Percentiles rank a stretch among this genome's conserved stretches.
phyloP scores from a whole-genome alignment of 2,113 vertebrate species.

The Pseudopodoces humilis region DNA sequence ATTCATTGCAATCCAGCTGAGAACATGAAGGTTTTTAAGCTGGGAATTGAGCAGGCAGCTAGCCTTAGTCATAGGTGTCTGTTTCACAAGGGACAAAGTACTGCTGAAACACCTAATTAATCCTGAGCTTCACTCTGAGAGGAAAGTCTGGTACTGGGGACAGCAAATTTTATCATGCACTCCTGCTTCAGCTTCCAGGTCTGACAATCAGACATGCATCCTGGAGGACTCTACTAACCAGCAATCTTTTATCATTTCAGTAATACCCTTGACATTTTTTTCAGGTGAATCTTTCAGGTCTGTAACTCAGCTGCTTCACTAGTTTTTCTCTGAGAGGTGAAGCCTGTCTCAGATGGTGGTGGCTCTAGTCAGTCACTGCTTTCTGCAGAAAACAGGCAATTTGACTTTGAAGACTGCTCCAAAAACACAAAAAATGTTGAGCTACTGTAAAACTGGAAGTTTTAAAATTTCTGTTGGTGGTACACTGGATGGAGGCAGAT shows the following conservation, averaged over 20 bases:
- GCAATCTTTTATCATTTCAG: background rate
- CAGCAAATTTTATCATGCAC: fast-evolving
- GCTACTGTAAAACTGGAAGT: background rate
- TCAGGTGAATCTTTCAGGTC: background rate
- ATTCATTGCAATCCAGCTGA: background rate
- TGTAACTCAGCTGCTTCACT: background rate
- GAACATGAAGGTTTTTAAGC: background rate
- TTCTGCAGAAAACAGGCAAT: background rate
- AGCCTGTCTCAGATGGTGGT: background rate
- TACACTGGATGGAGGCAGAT: background rate
- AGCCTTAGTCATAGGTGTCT: background rate
- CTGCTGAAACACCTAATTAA: background rate
- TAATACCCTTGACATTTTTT: background rate
- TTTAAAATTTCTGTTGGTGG: background rate
- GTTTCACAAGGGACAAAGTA: background rate
- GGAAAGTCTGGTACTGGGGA: background rate
- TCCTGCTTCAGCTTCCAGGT: background rate
- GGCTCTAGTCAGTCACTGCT: background rate
- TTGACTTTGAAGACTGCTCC: background rate
- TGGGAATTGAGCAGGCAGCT: background rate
- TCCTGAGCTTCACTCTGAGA: background rate
- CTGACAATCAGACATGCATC: background rate
- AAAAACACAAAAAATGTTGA: background rate
- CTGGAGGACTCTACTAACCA: background rate
- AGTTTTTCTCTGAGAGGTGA: background rate